Conservation (phyloP, 2,797 vertebrate genomes). For the Cirrhinus mrigala region DNA sequence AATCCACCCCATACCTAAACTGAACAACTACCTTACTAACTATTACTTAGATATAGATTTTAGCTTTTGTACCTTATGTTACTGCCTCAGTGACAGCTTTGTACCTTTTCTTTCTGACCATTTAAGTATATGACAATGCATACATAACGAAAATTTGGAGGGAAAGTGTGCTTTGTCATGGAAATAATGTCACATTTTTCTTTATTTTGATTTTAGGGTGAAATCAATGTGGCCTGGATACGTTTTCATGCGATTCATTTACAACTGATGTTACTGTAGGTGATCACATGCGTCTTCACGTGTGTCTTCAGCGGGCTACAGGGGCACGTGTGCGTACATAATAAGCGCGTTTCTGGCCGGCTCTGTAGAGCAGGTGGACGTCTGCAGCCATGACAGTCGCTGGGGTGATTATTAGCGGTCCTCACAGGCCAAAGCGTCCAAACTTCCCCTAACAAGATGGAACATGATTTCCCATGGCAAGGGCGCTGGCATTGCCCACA, state of each 20-base stretch:
- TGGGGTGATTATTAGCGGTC: conserved; percentile 42
- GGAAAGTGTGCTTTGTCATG: background rate
- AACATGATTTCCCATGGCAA: conserved; percentile 60
- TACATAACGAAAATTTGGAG: background rate
- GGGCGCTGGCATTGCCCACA: conserved; percentile 21
- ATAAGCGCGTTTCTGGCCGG: conserved; percentile 18
- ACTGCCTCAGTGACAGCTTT: too few relatives aligned
- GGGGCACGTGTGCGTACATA: background rate
- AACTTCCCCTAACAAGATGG: conserved; percentile 53
- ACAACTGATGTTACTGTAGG: background rate
- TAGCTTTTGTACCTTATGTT: too few relatives aligned
- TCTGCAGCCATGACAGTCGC: conserved; percentile 3
- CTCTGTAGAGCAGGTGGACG: conserved; percentile 52
- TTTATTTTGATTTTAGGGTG: background rate
- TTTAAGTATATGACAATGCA: background rate
- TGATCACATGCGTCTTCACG: background rate
- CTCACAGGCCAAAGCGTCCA: conserved; percentile 24
- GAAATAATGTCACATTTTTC: background rate
- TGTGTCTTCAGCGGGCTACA: background rate
- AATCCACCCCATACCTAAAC: background rate
- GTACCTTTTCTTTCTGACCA: too few relatives aligned
- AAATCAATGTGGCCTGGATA: background rate
- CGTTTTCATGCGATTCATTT: background rate
- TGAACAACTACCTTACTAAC: background rate
- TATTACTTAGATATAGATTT: too few relatives aligned